Percentiles rank a stretch among this genome's conserved stretches.
Evolutionary conservation across 2,113 vertebrate genomes (phyloP).

Genomic region (Petroica traversi): DNA sequence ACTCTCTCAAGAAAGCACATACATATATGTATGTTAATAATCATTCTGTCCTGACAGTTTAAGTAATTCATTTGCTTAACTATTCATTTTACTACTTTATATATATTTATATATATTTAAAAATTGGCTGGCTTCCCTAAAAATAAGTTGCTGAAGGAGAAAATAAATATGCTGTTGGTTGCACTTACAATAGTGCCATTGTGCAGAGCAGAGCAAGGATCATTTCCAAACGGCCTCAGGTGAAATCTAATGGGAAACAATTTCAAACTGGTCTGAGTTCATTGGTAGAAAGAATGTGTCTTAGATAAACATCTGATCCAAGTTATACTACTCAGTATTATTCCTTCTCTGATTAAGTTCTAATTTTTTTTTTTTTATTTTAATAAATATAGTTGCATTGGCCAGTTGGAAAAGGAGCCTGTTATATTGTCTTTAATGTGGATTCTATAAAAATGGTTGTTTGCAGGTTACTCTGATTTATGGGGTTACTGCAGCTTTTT

Average conservation of each 20-base stretch:
- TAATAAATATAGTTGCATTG: slow-evolving; percentile 63
- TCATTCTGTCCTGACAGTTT: slow-evolving; percentile 1
- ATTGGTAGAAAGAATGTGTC: slow-evolving; percentile 69
- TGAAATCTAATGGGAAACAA: slow-evolving; percentile 78
- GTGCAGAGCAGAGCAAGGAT: slow-evolving; percentile 70
- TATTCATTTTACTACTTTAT: slow-evolving; percentile 48
- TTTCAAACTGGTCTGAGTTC: slow-evolving; percentile 73
- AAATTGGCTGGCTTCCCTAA: slow-evolving; percentile 60
- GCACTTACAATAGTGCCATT: slow-evolving; percentile 72
- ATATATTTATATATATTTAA: not conserved
- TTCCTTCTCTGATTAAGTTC: slow-evolving; percentile 71
- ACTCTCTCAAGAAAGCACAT: not conserved
- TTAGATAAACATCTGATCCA: slow-evolving; percentile 80
- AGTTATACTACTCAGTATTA: slow-evolving; percentile 67
- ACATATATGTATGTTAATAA: not conserved
- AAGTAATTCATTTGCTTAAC: slow-evolving; percentile 42
- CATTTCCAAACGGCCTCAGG: slow-evolving; percentile 75
- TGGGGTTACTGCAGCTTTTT: slow-evolving; percentile 65
- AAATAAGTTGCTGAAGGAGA: slow-evolving; percentile 62
- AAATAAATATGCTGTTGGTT: slow-evolving; percentile 73
- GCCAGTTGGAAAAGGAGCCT: slow-evolving; percentile 60
- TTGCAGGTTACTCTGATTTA: slow-evolving; percentile 74
- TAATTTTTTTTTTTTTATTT: slow-evolving; percentile 53
- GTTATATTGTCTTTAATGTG: slow-evolving; percentile 74
- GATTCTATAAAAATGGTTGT: slow-evolving; percentile 73